These are phyloP conservation scores for Alectoris magna DNA, from an alignment of 2,797 vertebrate species.

Conservation along the genomic window DNA sequence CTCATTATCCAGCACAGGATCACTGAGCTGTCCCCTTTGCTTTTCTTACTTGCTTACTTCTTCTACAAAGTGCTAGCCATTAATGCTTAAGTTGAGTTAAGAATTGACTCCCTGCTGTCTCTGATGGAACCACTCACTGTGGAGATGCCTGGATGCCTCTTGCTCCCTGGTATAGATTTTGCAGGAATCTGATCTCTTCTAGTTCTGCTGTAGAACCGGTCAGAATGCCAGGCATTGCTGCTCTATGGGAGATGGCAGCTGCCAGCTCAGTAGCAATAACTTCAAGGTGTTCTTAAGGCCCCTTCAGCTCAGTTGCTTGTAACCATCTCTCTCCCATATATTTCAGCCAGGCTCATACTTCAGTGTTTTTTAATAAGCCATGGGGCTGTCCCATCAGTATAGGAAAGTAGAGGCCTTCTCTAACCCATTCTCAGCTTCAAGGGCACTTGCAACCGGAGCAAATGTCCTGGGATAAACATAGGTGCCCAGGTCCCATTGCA, in stretches of 20 bases:
- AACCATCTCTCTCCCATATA: background rate
- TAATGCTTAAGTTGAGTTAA: background rate
- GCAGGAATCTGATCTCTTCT: background rate
- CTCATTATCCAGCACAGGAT: background rate
- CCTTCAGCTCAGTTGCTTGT: background rate
- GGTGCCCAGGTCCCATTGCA: rapidly evolving
- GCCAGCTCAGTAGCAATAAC: background rate
- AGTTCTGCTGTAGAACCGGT: background rate
- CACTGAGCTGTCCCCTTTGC: background rate
- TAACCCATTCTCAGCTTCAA: background rate
- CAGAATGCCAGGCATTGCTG: background rate
- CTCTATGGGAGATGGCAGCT: background rate
- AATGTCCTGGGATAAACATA: background rate
- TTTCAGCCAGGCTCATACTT: background rate
- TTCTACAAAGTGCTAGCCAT: background rate
- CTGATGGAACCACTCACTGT: background rate
- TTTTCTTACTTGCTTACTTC: background rate
- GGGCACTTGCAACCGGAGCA: background rate
- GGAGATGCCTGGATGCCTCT: background rate
- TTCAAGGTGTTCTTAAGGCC: background rate
- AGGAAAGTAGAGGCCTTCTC: background rate
- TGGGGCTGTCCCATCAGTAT: background rate
- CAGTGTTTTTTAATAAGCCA: rapidly evolving
- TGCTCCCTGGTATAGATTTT: background rate
- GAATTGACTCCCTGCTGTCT: background rate